A percentile compares a stretch with the other conserved stretches of the same genome.
These are phyloP conservation scores for Micromesistius poutassou DNA, from an alignment of 2,797 vertebrate species.

Conservation along the genomic window DNA sequence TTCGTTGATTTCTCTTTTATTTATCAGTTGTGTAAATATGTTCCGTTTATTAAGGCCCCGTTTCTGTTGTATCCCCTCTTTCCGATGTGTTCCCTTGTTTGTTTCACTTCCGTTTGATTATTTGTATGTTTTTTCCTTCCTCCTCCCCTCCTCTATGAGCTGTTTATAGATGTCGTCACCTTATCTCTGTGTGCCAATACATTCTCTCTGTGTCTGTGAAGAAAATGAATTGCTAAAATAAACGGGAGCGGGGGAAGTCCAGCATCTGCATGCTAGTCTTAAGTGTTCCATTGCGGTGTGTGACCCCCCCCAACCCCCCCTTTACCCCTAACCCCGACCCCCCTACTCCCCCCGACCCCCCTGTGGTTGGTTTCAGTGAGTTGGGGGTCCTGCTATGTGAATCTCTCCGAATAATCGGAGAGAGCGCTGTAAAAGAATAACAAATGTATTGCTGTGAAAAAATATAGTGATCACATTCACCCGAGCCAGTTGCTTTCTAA, in stretches of 20 bases:
- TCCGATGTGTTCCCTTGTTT: conserved; percentile 45
- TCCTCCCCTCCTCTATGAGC: conserved; percentile 44
- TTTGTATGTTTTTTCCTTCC: conserved; percentile 65
- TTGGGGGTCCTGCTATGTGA: conserved; percentile 36
- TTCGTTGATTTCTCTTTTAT: conserved; percentile 13
- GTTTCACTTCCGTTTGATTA: conserved; percentile 64
- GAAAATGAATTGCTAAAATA: conserved; percentile 22
- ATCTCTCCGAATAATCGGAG: conserved; percentile 47
- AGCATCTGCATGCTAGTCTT: conserved; percentile 76
- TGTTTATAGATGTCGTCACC: conserved; percentile 72
- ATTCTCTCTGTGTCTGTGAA: conserved; percentile 58
- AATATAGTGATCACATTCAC: conserved; percentile 31
- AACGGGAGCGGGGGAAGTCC: conserved; percentile 49
- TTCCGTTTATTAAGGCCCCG: background rate
- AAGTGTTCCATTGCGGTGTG: conserved; percentile 69
- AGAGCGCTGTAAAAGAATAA: conserved; percentile 50
- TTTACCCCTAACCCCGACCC: conserved; percentile 42
- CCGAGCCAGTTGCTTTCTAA: conserved; percentile 68
- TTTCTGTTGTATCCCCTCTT: background rate
- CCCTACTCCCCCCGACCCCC: conserved; percentile 32
- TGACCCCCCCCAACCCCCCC: conserved; percentile 64
- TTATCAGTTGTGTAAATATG: conserved; percentile 36
- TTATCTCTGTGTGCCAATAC: conserved; percentile 65
- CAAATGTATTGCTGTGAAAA: conserved; percentile 52
- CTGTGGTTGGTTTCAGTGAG: conserved; percentile 15